These are phyloP conservation scores for Brachionus asplanchnoidis DNA, from an alignment of 1,140 invertebrate genomes.

Conservation along the genomic window DNA sequence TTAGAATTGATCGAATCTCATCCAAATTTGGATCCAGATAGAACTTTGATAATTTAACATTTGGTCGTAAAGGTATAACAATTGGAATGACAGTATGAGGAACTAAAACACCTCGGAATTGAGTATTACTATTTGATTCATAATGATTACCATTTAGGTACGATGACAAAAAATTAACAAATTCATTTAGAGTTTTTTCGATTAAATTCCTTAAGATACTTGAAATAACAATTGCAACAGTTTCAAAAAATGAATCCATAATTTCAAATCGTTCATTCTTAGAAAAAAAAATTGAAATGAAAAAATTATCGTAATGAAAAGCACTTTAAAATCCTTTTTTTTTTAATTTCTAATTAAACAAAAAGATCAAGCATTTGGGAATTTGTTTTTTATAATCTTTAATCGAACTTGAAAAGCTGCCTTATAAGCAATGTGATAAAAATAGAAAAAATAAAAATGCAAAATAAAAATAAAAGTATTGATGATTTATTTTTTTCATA, in stretches of 20 bases:
- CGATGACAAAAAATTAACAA: not conserved
- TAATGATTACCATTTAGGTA: constrained; percentile 1
- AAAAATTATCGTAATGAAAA: too few relatives aligned
- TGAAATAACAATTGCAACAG: not conserved
- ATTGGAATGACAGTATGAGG: not conserved
- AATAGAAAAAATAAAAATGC: too few relatives aligned
- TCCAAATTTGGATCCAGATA: not conserved
- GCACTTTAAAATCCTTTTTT: too few relatives aligned
- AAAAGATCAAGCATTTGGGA: too few relatives aligned
- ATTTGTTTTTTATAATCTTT: too few relatives aligned
- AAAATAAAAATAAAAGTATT: too few relatives aligned
- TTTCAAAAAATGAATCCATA: constrained; percentile 20
- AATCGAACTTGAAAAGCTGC: too few relatives aligned
- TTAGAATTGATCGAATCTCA: not conserved
- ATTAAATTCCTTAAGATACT: not conserved
- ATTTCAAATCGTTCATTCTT: not conserved
- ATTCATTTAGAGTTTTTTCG: not conserved
- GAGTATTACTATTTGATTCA: not conserved
- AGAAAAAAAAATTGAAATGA: too few relatives aligned
- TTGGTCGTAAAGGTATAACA: not conserved
- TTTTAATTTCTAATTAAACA: too few relatives aligned
- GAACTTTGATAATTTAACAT: not conserved
- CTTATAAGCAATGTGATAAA: too few relatives aligned
- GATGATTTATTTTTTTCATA: too few relatives aligned
- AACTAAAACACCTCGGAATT: not conserved